Evolutionary conservation across 2,888 invertebrate species (phyloP), one percentile per base, ranked within the genome.

Genomic region (Ptilodon capucinus): DNA sequence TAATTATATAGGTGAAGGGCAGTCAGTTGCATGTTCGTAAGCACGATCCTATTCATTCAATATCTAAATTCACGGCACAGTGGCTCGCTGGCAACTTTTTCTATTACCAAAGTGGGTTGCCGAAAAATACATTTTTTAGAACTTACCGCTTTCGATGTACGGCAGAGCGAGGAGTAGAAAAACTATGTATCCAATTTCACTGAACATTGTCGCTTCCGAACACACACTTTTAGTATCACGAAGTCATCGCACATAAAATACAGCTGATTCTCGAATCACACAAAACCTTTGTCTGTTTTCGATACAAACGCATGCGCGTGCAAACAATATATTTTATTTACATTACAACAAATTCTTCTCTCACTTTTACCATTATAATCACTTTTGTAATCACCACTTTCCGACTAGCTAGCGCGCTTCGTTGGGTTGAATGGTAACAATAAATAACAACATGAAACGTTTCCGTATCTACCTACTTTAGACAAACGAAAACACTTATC

Each of bases 131-230:
- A 40, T 48, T 49, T 38, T 44, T 54, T 48, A 25, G 40, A 17
- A 92, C 94, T 94, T 78, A 94, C 94, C 94, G 88, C 93, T 94
- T 88, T 94, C 93, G 80, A 94, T 94, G 84, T 93, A 93, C 71
- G 94, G 94, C 78, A 94, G 92, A 79, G 94, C 92, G 77, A 94
- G 91, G 79, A 94, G 92, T 84, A 94, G 90, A 88, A 93, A 93
- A 78, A 93, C 90, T 85, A 93, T 92, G 87, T 93, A 93, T 92
- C 92, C 92, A 91, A 92, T 92, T 90, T 92, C 92, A 91, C 92
- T 92, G 78, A 92, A 92, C 93, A 93, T 93, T 91, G 92, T 92
- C 79, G 83, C 84, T 83, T 79, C 74, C 65, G 82, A 71, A 79
- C 83, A 83, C 82, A 83, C 88, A 82, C 81, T 87, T 85, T 82